These are phyloP conservation scores for Drosophila gunungcola DNA, from an alignment of 1,140 invertebrate species.

Conservation along the genomic window DNA sequence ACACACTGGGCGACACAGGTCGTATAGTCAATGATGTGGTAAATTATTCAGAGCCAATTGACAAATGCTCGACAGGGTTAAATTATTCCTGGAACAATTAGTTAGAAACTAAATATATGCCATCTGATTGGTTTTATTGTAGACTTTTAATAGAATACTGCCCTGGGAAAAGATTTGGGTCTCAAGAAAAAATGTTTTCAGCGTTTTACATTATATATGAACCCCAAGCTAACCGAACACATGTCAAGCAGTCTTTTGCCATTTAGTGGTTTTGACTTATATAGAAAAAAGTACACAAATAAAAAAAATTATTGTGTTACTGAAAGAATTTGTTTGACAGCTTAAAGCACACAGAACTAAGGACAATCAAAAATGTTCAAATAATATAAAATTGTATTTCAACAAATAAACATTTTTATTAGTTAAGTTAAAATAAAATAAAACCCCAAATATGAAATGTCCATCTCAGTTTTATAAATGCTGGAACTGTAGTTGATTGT, in stretches of 20 bases:
- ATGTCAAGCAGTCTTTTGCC: slow-evolving; percentile 4
- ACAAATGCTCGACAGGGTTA: slow-evolving; percentile 21
- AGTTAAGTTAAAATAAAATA: too few relatives aligned
- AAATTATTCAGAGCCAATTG: slow-evolving; percentile 54
- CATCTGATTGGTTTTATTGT: slow-evolving; percentile 37
- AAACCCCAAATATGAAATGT: too few relatives aligned
- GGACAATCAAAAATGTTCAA: too few relatives aligned
- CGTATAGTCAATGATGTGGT: slow-evolving; percentile 39
- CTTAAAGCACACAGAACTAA: too few relatives aligned
- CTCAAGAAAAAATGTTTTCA: slow-evolving; percentile 26
- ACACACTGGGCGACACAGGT: slow-evolving; percentile 8
- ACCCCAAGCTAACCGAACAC: slow-evolving; percentile 4
- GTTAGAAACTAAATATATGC: slow-evolving; percentile 39
- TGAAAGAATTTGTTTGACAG: neutral
- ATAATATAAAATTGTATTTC: too few relatives aligned
- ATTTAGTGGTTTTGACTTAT: neutral
- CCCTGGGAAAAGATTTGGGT: neutral
- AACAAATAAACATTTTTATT: too few relatives aligned
- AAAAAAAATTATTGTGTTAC: neutral
- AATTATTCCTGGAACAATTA: slow-evolving; percentile 47
- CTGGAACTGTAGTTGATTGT: too few relatives aligned
- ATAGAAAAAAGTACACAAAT: neutral
- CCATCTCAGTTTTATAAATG: too few relatives aligned
- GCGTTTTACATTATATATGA: slow-evolving; percentile 62
- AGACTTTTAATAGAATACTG: slow-evolving; percentile 28